These are phyloP conservation scores for Phaethornis superciliosus DNA, from an alignment of 2,113 vertebrate genomes.

Conservation along the genomic window DNA sequence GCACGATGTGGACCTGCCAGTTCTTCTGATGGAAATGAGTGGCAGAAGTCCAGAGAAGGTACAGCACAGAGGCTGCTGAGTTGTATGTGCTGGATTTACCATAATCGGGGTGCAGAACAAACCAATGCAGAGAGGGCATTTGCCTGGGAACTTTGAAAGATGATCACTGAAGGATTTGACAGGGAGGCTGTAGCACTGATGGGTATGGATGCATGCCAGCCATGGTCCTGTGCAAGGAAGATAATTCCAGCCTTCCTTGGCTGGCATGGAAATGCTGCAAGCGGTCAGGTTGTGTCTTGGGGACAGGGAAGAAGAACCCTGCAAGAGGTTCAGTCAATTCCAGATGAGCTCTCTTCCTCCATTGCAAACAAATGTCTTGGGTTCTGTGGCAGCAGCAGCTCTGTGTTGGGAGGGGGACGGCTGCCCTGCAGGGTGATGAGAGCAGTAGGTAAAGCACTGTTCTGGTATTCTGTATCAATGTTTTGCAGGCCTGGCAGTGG, in stretches of 20 bases:
- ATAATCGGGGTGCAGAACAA: background rate
- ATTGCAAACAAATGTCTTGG: background rate
- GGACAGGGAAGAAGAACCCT: background rate
- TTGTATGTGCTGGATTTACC: fast-evolving
- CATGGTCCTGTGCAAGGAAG: background rate
- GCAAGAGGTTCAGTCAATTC: background rate
- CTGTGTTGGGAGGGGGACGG: constrained; percentile 57
- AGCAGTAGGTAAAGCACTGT: constrained; percentile 55
- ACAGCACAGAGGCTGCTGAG: fast-evolving
- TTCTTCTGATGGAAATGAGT: background rate
- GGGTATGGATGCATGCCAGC: background rate
- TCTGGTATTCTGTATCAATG: constrained; percentile 70
- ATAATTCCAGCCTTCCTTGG: background rate
- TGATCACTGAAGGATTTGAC: background rate
- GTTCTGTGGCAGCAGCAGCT: constrained; percentile 34
- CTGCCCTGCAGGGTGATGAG: background rate
- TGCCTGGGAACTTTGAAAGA: background rate
- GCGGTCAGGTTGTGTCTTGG: background rate
- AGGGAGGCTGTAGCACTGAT: background rate
- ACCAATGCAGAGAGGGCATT: background rate
- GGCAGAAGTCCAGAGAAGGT: background rate
- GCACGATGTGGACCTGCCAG: fast-evolving
- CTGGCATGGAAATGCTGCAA: fast-evolving
- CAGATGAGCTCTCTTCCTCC: background rate
- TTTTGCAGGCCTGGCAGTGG: constrained; percentile 72